Evolutionary conservation across 2,797 vertebrate genomes (phyloP).

Genomic region (Hipposideros larvatus): DNA sequence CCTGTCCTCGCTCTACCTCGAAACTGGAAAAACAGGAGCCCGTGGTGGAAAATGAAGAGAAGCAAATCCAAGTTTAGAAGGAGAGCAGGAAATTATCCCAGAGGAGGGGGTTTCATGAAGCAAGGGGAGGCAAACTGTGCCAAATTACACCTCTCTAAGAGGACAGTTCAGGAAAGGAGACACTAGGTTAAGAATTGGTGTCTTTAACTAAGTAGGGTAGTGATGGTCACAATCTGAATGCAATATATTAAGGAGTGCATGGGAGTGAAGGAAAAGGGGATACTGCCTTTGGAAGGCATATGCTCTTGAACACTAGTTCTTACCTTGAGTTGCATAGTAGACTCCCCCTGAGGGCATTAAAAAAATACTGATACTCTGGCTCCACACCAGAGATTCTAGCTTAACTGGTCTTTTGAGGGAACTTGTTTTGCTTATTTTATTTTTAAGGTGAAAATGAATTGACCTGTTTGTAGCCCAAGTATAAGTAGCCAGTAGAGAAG

Average conservation of each 20-base stretch:
- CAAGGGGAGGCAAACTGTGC: background rate
- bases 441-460: background rate
- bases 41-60: constrained; percentile 70
- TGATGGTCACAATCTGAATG: background rate
- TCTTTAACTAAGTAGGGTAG: background rate
- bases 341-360: background rate
- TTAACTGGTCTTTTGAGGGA: background rate
- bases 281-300: background rate
- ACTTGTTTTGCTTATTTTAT: background rate
- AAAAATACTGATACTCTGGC: background rate
- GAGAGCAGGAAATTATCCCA: constrained; percentile 62
- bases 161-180: constrained; percentile 3
- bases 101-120: constrained; percentile 63
- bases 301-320: background rate
- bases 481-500: background rate
- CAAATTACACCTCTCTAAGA: constrained; percentile 31
- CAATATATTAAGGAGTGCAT: background rate
- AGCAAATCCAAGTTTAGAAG: constrained; percentile 66
- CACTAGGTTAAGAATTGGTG: background rate
- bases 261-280: background rate
- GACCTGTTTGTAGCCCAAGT: background rate
- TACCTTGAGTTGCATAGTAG: background rate
- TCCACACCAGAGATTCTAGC: background rate
- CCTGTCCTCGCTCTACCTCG: constrained; percentile 73
- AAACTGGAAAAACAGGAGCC: constrained; percentile 76